Base-by-base conservation (phyloP, 2,888 invertebrate genomes). In the Scrobipalpa costella region DNA sequence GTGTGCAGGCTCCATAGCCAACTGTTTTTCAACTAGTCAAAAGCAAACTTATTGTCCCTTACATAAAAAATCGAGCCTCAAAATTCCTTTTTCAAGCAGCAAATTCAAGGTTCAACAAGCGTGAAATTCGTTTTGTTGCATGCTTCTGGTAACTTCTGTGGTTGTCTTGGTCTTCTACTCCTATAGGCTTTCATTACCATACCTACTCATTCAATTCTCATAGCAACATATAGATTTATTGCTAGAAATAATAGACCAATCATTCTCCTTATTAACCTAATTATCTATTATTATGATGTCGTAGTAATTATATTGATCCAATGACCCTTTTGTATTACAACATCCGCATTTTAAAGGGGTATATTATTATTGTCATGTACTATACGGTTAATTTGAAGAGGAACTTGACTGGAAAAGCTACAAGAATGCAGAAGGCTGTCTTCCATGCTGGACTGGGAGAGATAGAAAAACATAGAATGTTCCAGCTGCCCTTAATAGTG, bases 241-340 rank as follows among this genome's bases (percentile, higher is more conserved):
- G 7, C 44, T 44, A 13, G 40, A 40, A 40, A 40, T 40, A 40
- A 44, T 44, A 15, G 44, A 15, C 44, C 44, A 44, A 44, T 44
- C 44, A 40, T 40, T 40, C 40, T n/a, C 40, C 11, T 40, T n/a
- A 40, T 40, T 40, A n/a, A 44, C 44, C 44, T 15, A 44, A n/a
- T 44, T 44, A 44, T 44, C 44, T 44, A 44, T 44, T 44, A 40
- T 13, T 40, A 44, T 44, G 44, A 15, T 44, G 44, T 44, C 44
- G 44, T 44, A 7, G 44, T 44, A 44, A 44, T 44, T 44, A 44
- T 9, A 44, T 5, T 15, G 44, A n/a, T 44, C 44, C 44, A 15
- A 44, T 44, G 44, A 44, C 44, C 44, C 44, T n/a, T n/a, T 44
- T 15, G 15, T 44, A 44, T 44, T 44, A 44, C 44, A 44, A 15